Evolutionary conservation across 1,140 invertebrate genomes (phyloP).

Genomic region (Drosophila baimaii): DNA sequence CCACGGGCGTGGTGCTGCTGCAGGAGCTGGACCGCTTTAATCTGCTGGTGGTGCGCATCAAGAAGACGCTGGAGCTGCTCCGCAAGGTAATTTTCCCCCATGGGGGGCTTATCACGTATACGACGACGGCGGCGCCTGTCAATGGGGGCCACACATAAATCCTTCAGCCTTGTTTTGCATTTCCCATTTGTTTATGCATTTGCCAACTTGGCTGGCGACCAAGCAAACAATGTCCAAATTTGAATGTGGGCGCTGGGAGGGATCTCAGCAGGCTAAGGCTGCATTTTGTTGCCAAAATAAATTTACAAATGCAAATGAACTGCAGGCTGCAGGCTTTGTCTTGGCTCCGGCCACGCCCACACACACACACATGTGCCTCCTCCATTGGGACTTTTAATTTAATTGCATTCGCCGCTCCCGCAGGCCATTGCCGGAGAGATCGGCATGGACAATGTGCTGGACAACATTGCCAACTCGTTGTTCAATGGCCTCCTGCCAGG

Average conservation of each 20-base stretch:
- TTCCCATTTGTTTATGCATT: constrained; percentile 77
- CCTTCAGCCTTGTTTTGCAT: constrained; percentile 76
- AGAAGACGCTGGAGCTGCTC: constrained; percentile 88
- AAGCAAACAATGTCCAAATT: constrained; percentile 62
- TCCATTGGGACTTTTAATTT: constrained; percentile 74
- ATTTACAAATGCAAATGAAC: constrained; percentile 81
- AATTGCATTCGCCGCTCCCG: constrained; percentile 68
- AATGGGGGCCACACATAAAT: constrained; percentile 71
- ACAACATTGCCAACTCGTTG: constrained; percentile 91
- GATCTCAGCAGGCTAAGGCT: constrained; percentile 22
- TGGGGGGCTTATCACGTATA: constrained; percentile 28
- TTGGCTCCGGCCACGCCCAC: constrained; percentile 61
- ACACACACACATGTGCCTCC: constrained; percentile 49
- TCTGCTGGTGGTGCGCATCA: constrained; percentile 90
- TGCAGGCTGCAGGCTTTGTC: constrained; percentile 50
- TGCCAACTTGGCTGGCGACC: constrained; percentile 75
- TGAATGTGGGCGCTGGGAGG: constrained; percentile 37
- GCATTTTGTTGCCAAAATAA: constrained; percentile 77
- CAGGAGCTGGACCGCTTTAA: constrained; percentile 96
- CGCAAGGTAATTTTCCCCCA: constrained; percentile 86
- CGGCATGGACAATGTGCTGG: constrained; percentile 93
- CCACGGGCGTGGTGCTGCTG: constrained; percentile 92
- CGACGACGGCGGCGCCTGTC: constrained; percentile 36
- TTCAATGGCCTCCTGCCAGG: constrained; percentile 93
- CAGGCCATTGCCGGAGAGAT: constrained; percentile 94